phyloP scores from a whole-genome alignment of 2,797 vertebrate species.

The Sebastes umbrosus region DNA sequence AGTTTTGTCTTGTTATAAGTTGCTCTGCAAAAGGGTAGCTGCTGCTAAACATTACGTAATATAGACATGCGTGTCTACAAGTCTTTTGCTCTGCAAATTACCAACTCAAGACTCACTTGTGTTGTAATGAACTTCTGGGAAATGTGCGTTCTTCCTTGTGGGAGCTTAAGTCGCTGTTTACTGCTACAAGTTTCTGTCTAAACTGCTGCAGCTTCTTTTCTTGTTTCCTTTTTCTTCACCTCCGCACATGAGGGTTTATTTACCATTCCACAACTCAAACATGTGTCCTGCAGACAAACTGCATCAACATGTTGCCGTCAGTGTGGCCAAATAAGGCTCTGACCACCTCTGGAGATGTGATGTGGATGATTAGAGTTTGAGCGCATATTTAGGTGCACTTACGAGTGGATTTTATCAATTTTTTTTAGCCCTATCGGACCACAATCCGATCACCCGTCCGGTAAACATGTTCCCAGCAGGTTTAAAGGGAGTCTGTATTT shows the following conservation, averaged over 20 bases:
- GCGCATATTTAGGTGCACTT: background rate
- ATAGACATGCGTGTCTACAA: background rate
- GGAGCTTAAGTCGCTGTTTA: background rate
- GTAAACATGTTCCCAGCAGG: slow-evolving; percentile 3
- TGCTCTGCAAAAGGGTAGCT: background rate
- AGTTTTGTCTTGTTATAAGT: background rate
- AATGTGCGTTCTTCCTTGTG: background rate
- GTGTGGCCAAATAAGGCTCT: background rate
- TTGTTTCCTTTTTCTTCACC: background rate
- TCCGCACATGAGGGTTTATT: background rate
- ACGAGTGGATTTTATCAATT: background rate
- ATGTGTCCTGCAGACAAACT: background rate
- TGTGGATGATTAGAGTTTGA: background rate
- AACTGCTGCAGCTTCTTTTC: background rate
- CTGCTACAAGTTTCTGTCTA: background rate
- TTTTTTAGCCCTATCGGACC: slow-evolving; percentile 4
- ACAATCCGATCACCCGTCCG: background rate
- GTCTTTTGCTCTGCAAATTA: background rate
- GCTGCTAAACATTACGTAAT: background rate
- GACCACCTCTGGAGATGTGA: background rate
- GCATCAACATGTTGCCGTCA: background rate
- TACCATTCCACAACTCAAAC: background rate
- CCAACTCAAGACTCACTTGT: background rate
- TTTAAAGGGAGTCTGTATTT: slow-evolving; percentile 8
- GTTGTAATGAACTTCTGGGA: background rate